Evolutionary conservation across 2,888 invertebrate genomes (phyloP), one percentile per base, ranked within the genome.

Genomic region (Chrysolina oricalcia): DNA sequence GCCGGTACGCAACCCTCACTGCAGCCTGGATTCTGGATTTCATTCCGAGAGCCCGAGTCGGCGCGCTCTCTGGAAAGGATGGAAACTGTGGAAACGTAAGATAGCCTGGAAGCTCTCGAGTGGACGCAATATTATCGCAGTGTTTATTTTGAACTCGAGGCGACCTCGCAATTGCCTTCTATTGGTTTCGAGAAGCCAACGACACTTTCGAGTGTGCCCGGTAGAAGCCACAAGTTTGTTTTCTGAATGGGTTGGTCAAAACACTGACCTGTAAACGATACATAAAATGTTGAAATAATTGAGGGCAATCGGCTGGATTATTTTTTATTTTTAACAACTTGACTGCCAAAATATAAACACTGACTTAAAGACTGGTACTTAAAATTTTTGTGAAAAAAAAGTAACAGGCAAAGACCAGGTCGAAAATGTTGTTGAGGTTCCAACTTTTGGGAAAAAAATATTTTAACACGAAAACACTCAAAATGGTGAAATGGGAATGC

Each of bases 1-100:
- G 78, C 76, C 82, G 81, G 79, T 80, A 83, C 85, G 86, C 85
- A 86, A 87, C 86, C 86, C 86, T 86, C 84, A 87, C 87, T 87
- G 87, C 87, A 86, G 83, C 83, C 83, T 76, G 79, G 77, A 78
- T 79, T 76, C 78, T 79, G 78, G 77, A 77, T 83, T 81, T 80
- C 79, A 81, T 79, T 73, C 80, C 80, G 77, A 74, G 66, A 72
- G 69, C 66, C 75, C 77, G 83, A 78, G 82, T 81, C 82, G 81
- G 83, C 83, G 82, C 82, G 46, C 41, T 72, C 63, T 56, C 23
- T 50, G 9, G 41, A 21, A 64, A 53, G 21, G 64, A 71, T 53
- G 62, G 70, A 46, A 67, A 66, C 48, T 59, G 70, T 63, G 15
- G 41, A 62, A 41, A 15, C 27, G 70, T n/a, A 23, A 46, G 53